These are phyloP conservation scores for Picathartes gymnocephalus DNA, from an alignment of 2,113 vertebrate species.

Conservation along the genomic window DNA sequence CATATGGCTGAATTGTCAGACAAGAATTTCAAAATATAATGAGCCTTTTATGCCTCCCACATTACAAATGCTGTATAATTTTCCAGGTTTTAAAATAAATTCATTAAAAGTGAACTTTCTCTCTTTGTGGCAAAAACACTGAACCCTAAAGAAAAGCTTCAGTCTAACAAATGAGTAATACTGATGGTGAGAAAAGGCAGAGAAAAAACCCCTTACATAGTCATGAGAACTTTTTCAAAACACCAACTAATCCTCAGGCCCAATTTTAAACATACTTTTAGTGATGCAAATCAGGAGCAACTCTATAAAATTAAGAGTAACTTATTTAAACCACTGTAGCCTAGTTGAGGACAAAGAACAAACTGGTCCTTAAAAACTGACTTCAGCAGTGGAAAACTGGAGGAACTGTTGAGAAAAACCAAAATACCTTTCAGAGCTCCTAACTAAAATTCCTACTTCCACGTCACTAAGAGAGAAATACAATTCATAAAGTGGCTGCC, in stretches of 20 bases:
- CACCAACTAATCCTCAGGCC: slow-evolving; percentile 11
- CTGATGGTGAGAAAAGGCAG: background rate
- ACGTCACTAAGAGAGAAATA: background rate
- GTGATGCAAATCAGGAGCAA: slow-evolving; percentile 40
- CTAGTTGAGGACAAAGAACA: background rate
- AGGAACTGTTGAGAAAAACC: background rate
- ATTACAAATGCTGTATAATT: slow-evolving; percentile 63
- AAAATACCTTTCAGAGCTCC: background rate
- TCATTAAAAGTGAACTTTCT: slow-evolving; percentile 63
- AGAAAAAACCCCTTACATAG: background rate
- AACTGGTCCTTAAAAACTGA: background rate
- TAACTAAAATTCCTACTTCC: background rate
- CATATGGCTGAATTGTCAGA: slow-evolving; percentile 71
- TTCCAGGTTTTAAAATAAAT: slow-evolving; percentile 54
- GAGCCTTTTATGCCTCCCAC: slow-evolving; percentile 66
- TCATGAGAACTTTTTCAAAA: slow-evolving; percentile 20
- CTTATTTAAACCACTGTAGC: slow-evolving; percentile 28
- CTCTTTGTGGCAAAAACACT: slow-evolving; percentile 54
- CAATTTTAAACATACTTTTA: slow-evolving; percentile 30
- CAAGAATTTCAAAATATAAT: slow-evolving; percentile 70
- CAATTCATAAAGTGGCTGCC: background rate
- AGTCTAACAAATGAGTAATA: slow-evolving; percentile 32
- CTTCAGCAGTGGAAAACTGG: background rate
- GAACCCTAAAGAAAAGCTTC: slow-evolving; percentile 50
- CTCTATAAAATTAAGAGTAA: background rate